A percentile compares a stretch with the other conserved stretches of the same genome.
Conservation (phyloP, 1,140 invertebrate species). For the Micrasema longulum region DNA sequence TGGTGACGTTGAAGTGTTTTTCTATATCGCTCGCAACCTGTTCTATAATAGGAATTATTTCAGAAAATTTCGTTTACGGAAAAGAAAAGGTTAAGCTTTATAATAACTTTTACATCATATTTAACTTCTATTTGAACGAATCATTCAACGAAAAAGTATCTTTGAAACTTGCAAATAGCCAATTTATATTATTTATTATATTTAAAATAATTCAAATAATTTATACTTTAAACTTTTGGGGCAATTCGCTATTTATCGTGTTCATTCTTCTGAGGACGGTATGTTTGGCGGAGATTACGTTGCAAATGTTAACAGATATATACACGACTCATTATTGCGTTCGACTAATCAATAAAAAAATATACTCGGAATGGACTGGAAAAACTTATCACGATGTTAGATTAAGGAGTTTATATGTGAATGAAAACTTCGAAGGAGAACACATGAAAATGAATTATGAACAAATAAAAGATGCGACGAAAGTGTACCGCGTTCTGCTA, state of each 20-base stretch:
- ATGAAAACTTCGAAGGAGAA: neutral
- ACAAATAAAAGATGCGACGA: neutral
- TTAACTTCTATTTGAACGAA: neutral
- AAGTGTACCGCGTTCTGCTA: neutral
- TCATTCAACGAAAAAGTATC: neutral
- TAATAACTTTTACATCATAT: neutral
- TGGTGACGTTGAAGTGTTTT: too few species aligned
- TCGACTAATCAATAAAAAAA: too few species aligned
- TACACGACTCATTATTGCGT: neutral
- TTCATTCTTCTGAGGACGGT: neutral
- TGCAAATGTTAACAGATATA: conserved; percentile 14
- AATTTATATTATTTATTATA: neutral
- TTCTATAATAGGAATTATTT: too few species aligned
- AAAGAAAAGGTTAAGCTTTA: conserved; percentile 10
- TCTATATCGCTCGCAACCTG: too few species aligned
- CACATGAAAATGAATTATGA: neutral
- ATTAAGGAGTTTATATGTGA: neutral
- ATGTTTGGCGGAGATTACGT: neutral
- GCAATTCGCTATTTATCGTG: neutral
- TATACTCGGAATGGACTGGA: too few species aligned
- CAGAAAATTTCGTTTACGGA: neutral
- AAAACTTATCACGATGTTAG: neutral
- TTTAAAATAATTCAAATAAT: neutral
- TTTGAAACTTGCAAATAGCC: neutral
- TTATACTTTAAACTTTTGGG: neutral